Conservation (phyloP, 2,888 invertebrate species). For the Mechanitis messenoides region DNA sequence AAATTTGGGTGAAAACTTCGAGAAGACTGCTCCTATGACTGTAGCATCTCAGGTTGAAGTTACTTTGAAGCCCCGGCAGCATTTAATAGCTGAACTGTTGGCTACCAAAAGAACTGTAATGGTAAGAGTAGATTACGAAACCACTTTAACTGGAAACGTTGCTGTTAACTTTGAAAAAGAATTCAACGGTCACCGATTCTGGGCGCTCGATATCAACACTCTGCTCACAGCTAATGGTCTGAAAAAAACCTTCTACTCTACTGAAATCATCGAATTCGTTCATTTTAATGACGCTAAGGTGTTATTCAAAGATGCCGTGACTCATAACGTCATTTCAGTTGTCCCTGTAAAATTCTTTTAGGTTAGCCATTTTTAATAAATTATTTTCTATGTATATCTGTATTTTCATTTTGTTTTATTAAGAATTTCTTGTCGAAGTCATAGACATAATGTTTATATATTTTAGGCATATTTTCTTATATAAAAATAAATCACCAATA, state of each 20-base stretch:
- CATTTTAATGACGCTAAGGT: slow-evolving; percentile 36
- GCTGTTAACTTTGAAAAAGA: slow-evolving; percentile 36
- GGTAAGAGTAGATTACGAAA: slow-evolving; percentile 40
- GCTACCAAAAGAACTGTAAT: slow-evolving; percentile 35
- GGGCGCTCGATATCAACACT: slow-evolving; percentile 36
- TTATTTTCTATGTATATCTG: neutral
- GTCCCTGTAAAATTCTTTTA: slow-evolving; percentile 10
- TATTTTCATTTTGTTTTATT: neutral
- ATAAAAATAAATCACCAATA: too few relatives aligned
- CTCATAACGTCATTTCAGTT: slow-evolving; percentile 11
- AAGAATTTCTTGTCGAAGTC: neutral
- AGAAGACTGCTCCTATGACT: slow-evolving; percentile 27
- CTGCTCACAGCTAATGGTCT: slow-evolving; percentile 33
- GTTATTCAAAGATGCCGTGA: slow-evolving; percentile 12
- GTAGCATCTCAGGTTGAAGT: slow-evolving; percentile 33
- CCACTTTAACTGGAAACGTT: slow-evolving; percentile 36
- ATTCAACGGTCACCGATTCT: slow-evolving; percentile 44
- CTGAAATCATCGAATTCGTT: slow-evolving; percentile 37
- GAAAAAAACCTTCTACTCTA: slow-evolving; percentile 17
- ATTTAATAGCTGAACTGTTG: slow-evolving; percentile 33
- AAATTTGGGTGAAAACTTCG: slow-evolving; percentile 26
- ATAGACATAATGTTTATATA: too few relatives aligned
- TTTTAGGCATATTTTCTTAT: too few relatives aligned
- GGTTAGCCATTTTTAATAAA: slow-evolving; percentile 12
- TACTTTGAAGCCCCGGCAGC: slow-evolving; percentile 36